These are phyloP conservation scores for Mermis nigrescens DNA, from an alignment of 2,888 invertebrate species.

Conservation along the genomic window DNA sequence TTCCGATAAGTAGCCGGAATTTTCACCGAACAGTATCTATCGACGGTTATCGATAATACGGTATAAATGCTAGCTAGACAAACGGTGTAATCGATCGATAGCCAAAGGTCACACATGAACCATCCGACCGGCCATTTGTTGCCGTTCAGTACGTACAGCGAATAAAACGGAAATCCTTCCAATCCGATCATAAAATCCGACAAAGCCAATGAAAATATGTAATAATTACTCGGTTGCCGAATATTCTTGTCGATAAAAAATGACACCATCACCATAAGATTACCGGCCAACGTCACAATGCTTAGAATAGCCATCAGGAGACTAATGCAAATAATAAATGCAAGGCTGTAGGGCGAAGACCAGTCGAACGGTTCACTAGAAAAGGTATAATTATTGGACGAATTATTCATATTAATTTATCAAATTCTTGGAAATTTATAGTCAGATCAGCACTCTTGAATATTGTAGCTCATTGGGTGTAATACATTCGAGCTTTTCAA, in stretches of 20 bases:
- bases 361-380: background rate
- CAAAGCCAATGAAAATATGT: slow-evolving; percentile 90
- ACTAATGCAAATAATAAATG: background rate
- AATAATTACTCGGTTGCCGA: slow-evolving; percentile 93
- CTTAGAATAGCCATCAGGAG: slow-evolving; percentile 16
- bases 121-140: slow-evolving; percentile 83
- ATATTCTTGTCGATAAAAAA: slow-evolving; percentile 35
- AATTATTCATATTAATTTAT: no score
- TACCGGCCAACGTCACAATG: slow-evolving; percentile 44
- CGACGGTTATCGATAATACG: slow-evolving; percentile 89
- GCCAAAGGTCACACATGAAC: slow-evolving; percentile 86
- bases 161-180: slow-evolving; percentile 94
- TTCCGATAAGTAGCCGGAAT: slow-evolving; percentile 88
- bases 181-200: slow-evolving; percentile 92
- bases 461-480: no score
- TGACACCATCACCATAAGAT: slow-evolving; percentile 47
- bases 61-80: slow-evolving; percentile 98
- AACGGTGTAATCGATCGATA: slow-evolving; percentile 94
- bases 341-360: background rate
- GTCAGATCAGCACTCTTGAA: no score
- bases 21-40: slow-evolving; percentile 93
- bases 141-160: slow-evolving; percentile 83
- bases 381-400: no score
- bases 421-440: no score
- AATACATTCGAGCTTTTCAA: no score